A percentile compares a stretch with the other conserved stretches of the same genome.
These are phyloP conservation scores for Malacoraja senta DNA, from an alignment of 2,797 vertebrate species.

Conservation along the genomic window DNA sequence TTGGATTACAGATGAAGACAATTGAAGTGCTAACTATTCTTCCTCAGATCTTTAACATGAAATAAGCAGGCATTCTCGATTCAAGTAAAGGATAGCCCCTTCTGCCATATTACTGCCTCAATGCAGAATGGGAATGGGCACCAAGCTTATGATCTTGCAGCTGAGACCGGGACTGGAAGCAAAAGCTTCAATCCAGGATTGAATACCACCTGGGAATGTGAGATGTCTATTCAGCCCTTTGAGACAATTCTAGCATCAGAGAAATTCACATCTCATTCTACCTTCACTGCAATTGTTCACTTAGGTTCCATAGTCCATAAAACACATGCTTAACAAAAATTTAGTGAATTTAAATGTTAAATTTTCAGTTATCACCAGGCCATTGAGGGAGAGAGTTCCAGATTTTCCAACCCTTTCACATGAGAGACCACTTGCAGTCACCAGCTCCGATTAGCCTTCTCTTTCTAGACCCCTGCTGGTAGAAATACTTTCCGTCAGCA, in stretches of 20 bases:
- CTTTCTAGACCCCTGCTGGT: too few relatives aligned
- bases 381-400: too few relatives aligned
- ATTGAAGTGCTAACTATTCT: not conserved
- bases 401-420: too few relatives aligned
- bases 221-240: not conserved
- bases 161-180: not conserved
- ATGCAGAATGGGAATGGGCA: not conserved
- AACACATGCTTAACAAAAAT: too few relatives aligned
- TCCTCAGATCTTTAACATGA: not conserved
- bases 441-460: too few relatives aligned
- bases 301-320: too few relatives aligned
- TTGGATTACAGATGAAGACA: not conserved
- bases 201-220: not conserved
- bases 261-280: too few relatives aligned
- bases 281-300: too few relatives aligned
- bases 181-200: not conserved
- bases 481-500: too few relatives aligned
- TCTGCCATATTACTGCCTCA: not conserved
- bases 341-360: too few relatives aligned
- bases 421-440: too few relatives aligned
- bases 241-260: not conserved
- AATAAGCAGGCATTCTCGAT: not conserved
- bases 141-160: not conserved
- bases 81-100: not conserved
- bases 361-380: too few relatives aligned